Evolutionary conservation across 2,113 vertebrate genomes (phyloP).

Genomic region (Picathartes gymnocephalus): DNA sequence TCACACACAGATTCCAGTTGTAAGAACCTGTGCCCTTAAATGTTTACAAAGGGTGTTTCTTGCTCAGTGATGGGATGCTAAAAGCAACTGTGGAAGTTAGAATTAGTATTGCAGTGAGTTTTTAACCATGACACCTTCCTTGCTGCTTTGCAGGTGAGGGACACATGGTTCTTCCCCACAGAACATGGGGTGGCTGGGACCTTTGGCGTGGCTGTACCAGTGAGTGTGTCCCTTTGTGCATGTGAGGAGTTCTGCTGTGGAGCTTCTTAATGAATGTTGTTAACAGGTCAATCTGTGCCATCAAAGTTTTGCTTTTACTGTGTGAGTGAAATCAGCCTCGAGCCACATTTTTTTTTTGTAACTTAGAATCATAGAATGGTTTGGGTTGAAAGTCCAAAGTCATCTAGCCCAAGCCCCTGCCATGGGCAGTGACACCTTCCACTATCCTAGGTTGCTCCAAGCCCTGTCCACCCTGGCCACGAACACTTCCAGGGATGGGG

Average conservation of each 20-base stretch:
- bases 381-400: not conserved
- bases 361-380: rapidly evolving
- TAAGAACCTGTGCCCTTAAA: not conserved
- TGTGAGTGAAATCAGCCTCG: not conserved
- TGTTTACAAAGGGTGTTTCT: not conserved
- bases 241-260: not conserved
- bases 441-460: not conserved
- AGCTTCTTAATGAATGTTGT: not conserved
- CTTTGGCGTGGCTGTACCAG: not conserved
- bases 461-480: not conserved
- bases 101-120: not conserved
- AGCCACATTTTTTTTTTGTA: not conserved
- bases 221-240: rapidly evolving
- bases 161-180: not conserved
- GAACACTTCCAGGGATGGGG: not conserved
- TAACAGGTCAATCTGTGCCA: not conserved
- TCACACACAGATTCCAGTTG: not conserved
- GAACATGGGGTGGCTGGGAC: not conserved
- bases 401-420: not conserved
- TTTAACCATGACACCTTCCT: not conserved
- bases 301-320: not conserved
- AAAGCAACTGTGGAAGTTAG: not conserved
- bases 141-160: not conserved
- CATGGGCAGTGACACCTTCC: not conserved
- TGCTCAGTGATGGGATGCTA: not conserved